Conservation (phyloP, 2,888 invertebrate species). For the Pseudococcus longispinus region DNA sequence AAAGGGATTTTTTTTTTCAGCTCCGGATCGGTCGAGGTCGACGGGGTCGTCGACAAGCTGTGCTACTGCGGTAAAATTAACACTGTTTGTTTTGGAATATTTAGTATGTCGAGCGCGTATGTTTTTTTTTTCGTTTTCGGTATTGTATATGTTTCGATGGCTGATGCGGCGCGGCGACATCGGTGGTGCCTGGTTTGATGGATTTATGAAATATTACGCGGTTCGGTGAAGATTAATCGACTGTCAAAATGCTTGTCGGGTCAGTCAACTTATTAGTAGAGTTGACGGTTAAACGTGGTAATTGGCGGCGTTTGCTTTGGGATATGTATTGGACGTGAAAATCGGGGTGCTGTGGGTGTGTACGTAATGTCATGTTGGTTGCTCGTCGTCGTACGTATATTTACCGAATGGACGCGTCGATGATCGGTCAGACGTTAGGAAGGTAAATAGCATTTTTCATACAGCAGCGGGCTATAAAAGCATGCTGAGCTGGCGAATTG, state of each 20-base stretch:
- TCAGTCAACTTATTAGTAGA: constrained; percentile 30
- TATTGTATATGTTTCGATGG: not conserved
- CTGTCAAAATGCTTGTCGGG: constrained; percentile 28
- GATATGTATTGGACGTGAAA: not conserved
- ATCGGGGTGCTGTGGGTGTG: not conserved
- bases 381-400: not conserved
- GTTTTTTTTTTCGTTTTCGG: not conserved
- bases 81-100: constrained; percentile 16
- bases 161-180: no score
- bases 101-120: not conserved
- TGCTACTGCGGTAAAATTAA: constrained; percentile 6
- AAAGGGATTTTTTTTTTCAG: not conserved
- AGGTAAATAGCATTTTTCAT: no score
- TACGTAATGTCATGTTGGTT: not conserved
- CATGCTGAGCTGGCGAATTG: no score
- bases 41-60: not conserved
- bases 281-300: constrained; percentile 15
- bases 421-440: no score
- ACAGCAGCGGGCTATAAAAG: no score
- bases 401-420: no score
- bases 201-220: constrained; percentile 19
- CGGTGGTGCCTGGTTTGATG: constrained; percentile 6
- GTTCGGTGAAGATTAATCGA: constrained; percentile 31
- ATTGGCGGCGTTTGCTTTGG: constrained; percentile 17
- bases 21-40: not conserved